phyloP scores from a whole-genome alignment of 2,797 vertebrate species.

The Dendrocincla fuliginosa region DNA sequence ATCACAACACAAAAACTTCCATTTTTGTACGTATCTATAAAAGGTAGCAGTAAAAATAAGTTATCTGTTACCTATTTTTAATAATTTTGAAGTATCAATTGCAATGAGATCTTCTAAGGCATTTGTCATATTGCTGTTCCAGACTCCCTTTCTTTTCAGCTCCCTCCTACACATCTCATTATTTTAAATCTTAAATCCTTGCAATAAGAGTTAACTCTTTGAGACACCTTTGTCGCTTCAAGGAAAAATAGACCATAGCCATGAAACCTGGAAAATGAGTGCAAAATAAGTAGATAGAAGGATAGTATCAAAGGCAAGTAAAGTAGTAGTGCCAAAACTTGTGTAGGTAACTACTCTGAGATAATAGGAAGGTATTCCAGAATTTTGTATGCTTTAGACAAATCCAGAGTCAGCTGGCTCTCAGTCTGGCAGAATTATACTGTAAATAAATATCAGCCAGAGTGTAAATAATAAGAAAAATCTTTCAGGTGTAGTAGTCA shows the following conservation, averaged over 20 bases:
- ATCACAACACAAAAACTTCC: neutral
- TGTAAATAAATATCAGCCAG: neutral
- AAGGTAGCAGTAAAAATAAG: neutral
- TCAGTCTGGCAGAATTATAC: neutral
- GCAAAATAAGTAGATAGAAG: neutral
- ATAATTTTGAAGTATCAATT: neutral
- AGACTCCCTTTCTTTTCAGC: slow-evolving; percentile 3
- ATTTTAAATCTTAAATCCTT: slow-evolving; percentile 37
- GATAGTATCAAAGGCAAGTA: neutral
- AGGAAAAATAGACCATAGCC: neutral
- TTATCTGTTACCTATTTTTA: neutral
- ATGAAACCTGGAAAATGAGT: neutral
- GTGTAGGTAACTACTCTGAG: neutral
- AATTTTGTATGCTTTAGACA: neutral
- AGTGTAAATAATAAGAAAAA: neutral
- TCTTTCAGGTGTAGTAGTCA: neutral
- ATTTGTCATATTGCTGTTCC: slow-evolving; percentile 20
- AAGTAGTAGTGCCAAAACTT: neutral
- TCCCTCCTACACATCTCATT: slow-evolving; percentile 42
- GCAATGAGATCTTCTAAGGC: neutral
- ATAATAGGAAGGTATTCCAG: neutral
- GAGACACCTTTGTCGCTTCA: neutral
- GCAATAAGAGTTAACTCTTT: slow-evolving; percentile 26
- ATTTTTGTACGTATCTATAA: neutral
- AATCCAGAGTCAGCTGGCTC: neutral